Evolutionary conservation across 2,113 vertebrate species (phyloP), one percentile per base, ranked within the genome.

Genomic region (Callocephalon fimbriatum): DNA sequence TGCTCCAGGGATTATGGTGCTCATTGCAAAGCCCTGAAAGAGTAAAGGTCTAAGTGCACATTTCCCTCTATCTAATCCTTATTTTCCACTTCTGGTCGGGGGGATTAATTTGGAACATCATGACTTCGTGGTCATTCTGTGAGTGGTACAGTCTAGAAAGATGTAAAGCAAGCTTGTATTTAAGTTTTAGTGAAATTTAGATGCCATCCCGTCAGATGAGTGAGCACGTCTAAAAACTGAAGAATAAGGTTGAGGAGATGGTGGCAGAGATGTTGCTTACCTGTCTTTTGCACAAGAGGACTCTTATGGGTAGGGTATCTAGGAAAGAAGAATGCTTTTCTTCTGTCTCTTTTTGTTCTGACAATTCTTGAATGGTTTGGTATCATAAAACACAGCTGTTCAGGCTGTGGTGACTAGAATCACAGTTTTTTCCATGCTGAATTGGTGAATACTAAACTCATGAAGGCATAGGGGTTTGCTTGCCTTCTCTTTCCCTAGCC

Each of bases 1-100:
- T 76, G 17, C 22, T 76, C 38, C 44, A 29, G 31, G 13, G 44
- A 66, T 14, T 37, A 53, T 0, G 2, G 38, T 0, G 1, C 15
- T 10, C 20, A 53, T 38, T 65, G 29, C 18, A 70, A 86, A 86
- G 17, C 38, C 38, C 18, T 47, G 38, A 59, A 51, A 32, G n/a
- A 58, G 6, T 35, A 70, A 53, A 65, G 37, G 22, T 67, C 11
- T 68, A 42, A 66, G 20, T 3, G 45, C 11, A 45, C 4, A 26
- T 75, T 86, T 70, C 17, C 15, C 9, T 68, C 26, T 70, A 16
- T 15, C 11, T 67, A 62, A 54, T 9, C 38, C 29, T 59, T 63
- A 31, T 21, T 76, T 77, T 29, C 22, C 18, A 50, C 10, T 56
- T 42, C 45, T 29, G 26, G 10, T 6, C 48, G 17, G 17, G 53